Evolutionary conservation across 2,797 vertebrate genomes (phyloP).

Genomic region (Muraenolepis orangiensis): DNA sequence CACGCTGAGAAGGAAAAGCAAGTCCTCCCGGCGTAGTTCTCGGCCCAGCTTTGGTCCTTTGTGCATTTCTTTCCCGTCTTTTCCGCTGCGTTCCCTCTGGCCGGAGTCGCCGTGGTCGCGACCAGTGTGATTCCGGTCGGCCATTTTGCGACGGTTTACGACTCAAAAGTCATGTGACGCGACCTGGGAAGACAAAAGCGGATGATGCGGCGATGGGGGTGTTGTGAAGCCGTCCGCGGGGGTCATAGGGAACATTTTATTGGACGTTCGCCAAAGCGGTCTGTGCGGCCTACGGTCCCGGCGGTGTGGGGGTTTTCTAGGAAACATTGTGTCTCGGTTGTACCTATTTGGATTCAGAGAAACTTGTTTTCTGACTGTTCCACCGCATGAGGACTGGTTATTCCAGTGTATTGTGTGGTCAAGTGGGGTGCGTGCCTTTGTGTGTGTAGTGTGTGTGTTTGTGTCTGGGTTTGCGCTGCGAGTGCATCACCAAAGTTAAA

Average conservation of each 20-base stretch:
- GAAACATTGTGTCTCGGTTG: background rate
- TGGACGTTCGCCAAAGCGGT: background rate
- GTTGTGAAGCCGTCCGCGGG: background rate
- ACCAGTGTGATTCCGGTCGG: slow-evolving; percentile 11
- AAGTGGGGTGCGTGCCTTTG: background rate
- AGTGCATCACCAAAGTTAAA: slow-evolving; percentile 41
- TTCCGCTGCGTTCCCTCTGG: slow-evolving; percentile 12
- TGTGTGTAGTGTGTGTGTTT: no score
- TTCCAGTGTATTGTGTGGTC: background rate
- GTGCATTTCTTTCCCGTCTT: slow-evolving; percentile 25
- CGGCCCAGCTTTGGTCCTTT: slow-evolving; percentile 52
- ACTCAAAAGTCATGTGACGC: slow-evolving; percentile 4
- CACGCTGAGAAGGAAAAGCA: slow-evolving; percentile 88
- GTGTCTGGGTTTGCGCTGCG: slow-evolving; percentile 23
- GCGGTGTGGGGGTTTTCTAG: background rate
- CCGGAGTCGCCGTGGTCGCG: background rate
- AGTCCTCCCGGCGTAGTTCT: slow-evolving; percentile 84
- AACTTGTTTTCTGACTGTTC: slow-evolving; percentile 24
- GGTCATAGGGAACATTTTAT: background rate
- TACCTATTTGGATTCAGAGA: background rate
- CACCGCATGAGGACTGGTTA: slow-evolving; percentile 32
- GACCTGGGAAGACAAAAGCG: slow-evolving; percentile 12
- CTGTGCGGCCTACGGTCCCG: background rate
- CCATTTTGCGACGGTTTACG: slow-evolving; percentile 3
- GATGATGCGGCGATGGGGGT: background rate